These are phyloP conservation scores for Myrmecobius fasciatus DNA, from an alignment of 2,113 vertebrate genomes.

Conservation along the genomic window DNA sequence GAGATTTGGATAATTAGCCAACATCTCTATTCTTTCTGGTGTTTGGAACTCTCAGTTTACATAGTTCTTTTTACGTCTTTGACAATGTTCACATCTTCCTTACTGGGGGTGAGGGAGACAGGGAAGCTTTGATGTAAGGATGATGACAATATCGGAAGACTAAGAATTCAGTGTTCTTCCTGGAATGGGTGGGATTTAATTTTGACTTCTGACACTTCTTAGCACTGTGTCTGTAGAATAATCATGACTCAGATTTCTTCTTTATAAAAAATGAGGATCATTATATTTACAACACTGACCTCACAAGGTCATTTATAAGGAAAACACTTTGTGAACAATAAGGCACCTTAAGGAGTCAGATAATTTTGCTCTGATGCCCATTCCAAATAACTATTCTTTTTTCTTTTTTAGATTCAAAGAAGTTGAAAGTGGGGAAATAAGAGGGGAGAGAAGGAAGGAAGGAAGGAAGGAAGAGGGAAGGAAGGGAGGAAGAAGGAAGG, in stretches of 20 bases:
- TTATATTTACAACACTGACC: not conserved
- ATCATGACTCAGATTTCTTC: not conserved
- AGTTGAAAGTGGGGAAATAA: not conserved
- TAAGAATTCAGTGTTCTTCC: not conserved
- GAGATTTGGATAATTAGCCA: not conserved
- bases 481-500: too few relatives aligned
- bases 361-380: not conserved
- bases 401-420: not conserved
- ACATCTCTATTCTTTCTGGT: not conserved
- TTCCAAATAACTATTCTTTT: not conserved
- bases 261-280: not conserved
- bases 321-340: not conserved
- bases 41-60: not conserved
- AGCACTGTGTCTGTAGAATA: not conserved
- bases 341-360: not conserved
- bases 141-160: not conserved
- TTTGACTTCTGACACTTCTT: not conserved
- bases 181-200: not conserved
- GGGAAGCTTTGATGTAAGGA: not conserved
- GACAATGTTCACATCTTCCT: not conserved
- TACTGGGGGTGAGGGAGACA: not conserved
- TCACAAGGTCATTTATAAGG: not conserved
- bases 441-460: not conserved
- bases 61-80: not conserved
- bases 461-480: too few relatives aligned